Conservation (phyloP, 2,797 vertebrate species). For the Gymnoscopelus microlampas region DNA sequence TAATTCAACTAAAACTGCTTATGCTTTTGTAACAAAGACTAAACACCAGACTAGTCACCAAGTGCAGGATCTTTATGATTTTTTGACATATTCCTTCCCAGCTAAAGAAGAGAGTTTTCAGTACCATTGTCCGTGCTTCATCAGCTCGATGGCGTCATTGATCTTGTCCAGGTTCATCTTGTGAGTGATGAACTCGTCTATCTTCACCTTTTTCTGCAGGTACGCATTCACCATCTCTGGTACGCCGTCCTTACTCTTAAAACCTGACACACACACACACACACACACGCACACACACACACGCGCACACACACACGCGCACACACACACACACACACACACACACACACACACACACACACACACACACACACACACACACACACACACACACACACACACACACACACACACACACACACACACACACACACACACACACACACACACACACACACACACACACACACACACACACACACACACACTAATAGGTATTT, state of each 20-base stretch:
- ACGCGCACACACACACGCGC: not conserved
- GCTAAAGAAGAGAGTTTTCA: no score
- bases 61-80: no score
- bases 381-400: not conserved
- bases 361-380: not conserved
- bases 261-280: conserved; percentile 69
- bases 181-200: conserved; percentile 90
- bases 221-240: conserved; percentile 84
- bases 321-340: not conserved
- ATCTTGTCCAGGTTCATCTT: conserved; percentile 82
- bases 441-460: not conserved
- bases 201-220: conserved; percentile 84
- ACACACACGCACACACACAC: not conserved
- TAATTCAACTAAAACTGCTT: no score
- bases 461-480: not conserved
- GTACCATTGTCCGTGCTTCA: conserved; percentile 86
- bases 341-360: not conserved
- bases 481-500: not conserved
- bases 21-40: no score
- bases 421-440: not conserved
- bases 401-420: not conserved
- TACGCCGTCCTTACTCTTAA: conserved; percentile 80
- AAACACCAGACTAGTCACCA: no score
- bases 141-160: conserved; percentile 87
- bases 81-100: no score